Percentiles rank a stretch among this genome's conserved stretches.
These are phyloP conservation scores for Dendrolimus pini DNA, from an alignment of 2,888 invertebrate species.

Conservation along the genomic window DNA sequence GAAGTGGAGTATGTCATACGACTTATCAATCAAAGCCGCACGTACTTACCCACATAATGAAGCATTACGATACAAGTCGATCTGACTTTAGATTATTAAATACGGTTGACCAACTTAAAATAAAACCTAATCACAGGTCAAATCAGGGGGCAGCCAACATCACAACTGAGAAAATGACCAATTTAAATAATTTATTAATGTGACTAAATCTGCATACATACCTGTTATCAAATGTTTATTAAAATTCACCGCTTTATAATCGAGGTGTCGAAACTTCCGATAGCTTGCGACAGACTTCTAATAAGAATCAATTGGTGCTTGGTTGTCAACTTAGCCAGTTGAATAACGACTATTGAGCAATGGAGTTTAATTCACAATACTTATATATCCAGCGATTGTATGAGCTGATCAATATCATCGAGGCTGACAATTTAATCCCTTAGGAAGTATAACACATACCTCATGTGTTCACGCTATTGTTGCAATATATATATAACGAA, in stretches of 20 bases:
- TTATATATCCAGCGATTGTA: conserved; percentile 12
- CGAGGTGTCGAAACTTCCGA: conserved; percentile 60
- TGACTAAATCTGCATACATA: conserved; percentile 5
- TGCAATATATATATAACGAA: too few species aligned
- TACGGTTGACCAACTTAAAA: conserved; percentile 9
- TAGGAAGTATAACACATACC: background rate
- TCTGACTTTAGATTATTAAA: conserved; percentile 11
- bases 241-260: conserved; percentile 43
- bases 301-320: conserved; percentile 47
- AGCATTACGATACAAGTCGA: conserved; percentile 1
- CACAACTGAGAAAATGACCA: background rate
- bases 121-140: conserved; percentile 9
- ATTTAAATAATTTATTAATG: background rate
- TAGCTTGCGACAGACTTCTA: conserved; percentile 47
- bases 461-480: too few species aligned
- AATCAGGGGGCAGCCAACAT: background rate
- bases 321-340: conserved; percentile 56
- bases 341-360: conserved; percentile 62
- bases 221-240: background rate
- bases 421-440: conserved; percentile 3
- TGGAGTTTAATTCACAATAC: conserved; percentile 23
- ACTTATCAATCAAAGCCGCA: conserved; percentile 45
- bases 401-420: conserved; percentile 13
- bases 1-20: conserved; percentile 62
- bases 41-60: background rate